These are phyloP conservation scores for Caretta caretta DNA, from an alignment of 2,113 vertebrate species.

Conservation along the genomic window DNA sequence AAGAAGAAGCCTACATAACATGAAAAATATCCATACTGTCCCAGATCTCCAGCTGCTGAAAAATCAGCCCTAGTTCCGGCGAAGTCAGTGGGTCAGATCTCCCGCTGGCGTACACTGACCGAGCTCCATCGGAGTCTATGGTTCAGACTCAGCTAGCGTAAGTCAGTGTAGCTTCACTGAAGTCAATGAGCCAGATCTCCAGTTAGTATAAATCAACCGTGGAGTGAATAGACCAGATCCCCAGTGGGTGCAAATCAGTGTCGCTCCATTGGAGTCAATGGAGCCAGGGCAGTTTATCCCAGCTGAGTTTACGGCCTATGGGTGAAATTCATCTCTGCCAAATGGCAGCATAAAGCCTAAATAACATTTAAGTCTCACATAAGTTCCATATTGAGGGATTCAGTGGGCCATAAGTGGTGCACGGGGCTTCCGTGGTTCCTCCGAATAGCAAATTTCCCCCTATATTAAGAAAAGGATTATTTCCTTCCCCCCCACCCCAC, in stretches of 20 bases:
- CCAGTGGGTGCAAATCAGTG: not conserved
- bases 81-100: not conserved
- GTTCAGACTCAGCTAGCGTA: no score
- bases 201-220: not conserved
- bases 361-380: not conserved
- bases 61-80: not conserved
- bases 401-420: not conserved
- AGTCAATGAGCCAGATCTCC: not conserved
- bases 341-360: not conserved
- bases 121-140: no score
- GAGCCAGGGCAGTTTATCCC: not conserved
- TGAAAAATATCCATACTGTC: not conserved
- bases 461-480: no score
- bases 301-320: not conserved
- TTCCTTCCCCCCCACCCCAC: no score
- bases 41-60: not conserved
- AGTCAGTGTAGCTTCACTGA: no score
- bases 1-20: not conserved
- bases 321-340: not conserved
- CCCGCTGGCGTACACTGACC: not conserved
- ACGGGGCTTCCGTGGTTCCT: not conserved
- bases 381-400: not conserved
- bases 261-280: not conserved
- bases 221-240: not conserved
- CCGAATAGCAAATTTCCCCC: not conserved